Evolutionary conservation across 2,113 vertebrate genomes (phyloP), one percentile per base, ranked within the genome.

Genomic region (Salvelinus fontinalis): DNA sequence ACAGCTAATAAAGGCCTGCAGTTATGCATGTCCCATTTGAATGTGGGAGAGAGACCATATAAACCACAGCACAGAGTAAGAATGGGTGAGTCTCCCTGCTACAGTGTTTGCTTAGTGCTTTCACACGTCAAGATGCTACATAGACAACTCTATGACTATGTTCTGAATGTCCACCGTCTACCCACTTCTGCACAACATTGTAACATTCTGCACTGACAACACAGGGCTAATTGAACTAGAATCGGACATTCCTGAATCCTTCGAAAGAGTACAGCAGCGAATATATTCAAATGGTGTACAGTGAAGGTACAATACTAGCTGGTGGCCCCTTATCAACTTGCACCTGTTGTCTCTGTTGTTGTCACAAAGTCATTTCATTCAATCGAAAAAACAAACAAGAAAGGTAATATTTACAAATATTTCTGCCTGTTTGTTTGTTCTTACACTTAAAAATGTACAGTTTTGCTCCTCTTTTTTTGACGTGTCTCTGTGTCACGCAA

Each of bases 371-470:
- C 51, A 86, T 90, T 89, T 92, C 86, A 87, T 92, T 93, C 89
- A 92, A 88, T 92, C 92, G 8, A 44, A 44, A 44, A 44, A 12
- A 11, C 39, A 44, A 44, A 88, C 91, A 87, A 90, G 87, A 92
- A 94, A 94, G 90, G 86, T 87, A 92, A 93, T 94, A 94, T 94
- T 94, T 94, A 94, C 93, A 94, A 93, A 94, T 91, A 92, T 92
- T 90, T 44, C 9, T 44, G 9, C 9, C 39, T 85, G 85, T 91
- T 70, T 85, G 89, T 85, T 83, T 82, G 89, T 86, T 90, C 91
- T 90, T 91, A 92, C 90, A 93, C 82, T 89, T 93, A 92, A 90
- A 94, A 94, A 94, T 94, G 89, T 93, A 94, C 93, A 94, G 86
- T 91, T 92, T 82, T 79, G 77, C 86, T 85, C 76, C 84, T 85